Conservation (phyloP, 2,113 vertebrate species). For the Chauna torquata region DNA sequence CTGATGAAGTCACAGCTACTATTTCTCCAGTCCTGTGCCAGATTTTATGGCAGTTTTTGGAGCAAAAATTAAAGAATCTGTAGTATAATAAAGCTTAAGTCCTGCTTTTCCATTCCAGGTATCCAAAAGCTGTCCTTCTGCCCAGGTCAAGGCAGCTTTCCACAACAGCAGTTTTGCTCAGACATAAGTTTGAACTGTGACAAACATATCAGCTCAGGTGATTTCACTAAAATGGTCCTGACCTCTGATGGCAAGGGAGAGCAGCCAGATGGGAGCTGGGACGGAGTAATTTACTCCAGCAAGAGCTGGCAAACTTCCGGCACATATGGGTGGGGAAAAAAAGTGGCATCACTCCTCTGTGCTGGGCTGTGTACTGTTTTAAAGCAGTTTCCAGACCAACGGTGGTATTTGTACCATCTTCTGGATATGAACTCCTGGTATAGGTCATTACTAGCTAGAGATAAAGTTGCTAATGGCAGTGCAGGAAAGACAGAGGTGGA, state of each 20-base stretch:
- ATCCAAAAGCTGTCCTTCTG: not conserved
- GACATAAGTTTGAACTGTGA: not conserved
- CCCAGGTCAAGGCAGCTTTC: not conserved
- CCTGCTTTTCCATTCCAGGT: not conserved
- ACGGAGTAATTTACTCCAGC: not conserved
- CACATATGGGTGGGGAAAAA: fast-evolving
- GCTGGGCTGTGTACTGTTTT: not conserved
- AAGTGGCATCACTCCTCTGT: not conserved
- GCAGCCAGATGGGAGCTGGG: not conserved
- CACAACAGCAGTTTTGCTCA: not conserved
- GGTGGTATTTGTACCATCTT: not conserved
- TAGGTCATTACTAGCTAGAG: not conserved
- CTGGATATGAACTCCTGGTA: not conserved
- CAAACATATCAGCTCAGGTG: not conserved
- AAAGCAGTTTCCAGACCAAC: not conserved
- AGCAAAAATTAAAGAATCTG: not conserved
- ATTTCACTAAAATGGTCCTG: not conserved
- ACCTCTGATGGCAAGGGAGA: not conserved
- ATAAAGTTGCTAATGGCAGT: not conserved
- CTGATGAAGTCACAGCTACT: not conserved
- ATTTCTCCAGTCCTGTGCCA: not conserved
- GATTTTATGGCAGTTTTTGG: not conserved
- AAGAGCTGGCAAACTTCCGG: not conserved
- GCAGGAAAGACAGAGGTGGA: not conserved
- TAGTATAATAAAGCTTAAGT: not conserved